Evolutionary conservation across 2,113 vertebrate species (phyloP).

Genomic region (Erpornis zantholeuca): DNA sequence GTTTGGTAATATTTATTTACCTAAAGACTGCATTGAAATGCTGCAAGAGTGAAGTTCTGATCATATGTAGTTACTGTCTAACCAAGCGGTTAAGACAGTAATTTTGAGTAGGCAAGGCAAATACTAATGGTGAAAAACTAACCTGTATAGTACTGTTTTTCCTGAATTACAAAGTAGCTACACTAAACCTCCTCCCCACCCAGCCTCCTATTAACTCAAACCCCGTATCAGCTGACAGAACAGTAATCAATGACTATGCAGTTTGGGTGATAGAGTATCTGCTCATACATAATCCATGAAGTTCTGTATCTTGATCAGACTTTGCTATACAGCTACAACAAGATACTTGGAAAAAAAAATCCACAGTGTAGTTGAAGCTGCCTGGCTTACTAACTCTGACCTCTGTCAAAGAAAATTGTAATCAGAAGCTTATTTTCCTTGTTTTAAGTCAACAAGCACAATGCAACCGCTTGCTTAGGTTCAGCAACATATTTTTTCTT

Average conservation of each 20-base stretch:
- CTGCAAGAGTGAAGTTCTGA: background rate
- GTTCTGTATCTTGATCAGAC: background rate
- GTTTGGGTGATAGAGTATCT: background rate
- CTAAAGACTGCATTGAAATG: background rate
- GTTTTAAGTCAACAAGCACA: background rate
- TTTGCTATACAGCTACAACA: background rate
- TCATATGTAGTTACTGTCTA: background rate
- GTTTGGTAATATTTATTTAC: background rate
- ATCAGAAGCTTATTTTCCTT: background rate
- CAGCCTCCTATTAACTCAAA: background rate
- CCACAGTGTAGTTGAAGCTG: background rate
- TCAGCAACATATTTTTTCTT: background rate
- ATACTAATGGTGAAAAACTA: background rate
- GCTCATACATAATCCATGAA: conserved; percentile 8
- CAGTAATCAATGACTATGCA: conserved; percentile 49
- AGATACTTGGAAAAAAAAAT: background rate
- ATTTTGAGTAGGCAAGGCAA: background rate
- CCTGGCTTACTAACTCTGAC: background rate
- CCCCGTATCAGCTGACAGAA: background rate
- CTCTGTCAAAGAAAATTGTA: background rate
- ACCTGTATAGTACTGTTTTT: background rate
- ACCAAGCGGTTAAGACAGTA: background rate
- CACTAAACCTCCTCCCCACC: background rate
- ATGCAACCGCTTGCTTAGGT: background rate
- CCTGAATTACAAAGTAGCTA: background rate